phyloP scores from a whole-genome alignment of 2,888 invertebrate genomes.

The Blomia tropicalis region DNA sequence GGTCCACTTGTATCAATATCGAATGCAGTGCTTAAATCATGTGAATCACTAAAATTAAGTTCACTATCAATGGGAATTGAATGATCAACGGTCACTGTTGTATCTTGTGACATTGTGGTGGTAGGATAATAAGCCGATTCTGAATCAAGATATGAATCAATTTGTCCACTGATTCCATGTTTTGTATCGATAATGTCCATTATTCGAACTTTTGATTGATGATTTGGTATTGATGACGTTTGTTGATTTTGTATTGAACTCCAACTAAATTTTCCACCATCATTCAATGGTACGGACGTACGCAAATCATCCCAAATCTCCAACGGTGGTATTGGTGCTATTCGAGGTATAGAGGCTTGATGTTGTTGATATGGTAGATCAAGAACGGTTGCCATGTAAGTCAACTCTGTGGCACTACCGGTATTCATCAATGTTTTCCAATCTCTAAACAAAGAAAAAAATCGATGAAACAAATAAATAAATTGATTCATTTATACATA shows the following conservation, averaged over 20 bases:
- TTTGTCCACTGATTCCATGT: neutral
- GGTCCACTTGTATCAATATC: conserved; percentile 33
- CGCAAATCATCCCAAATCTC: neutral
- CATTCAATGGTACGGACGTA: too few species aligned
- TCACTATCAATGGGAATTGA: neutral
- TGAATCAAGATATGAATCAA: neutral
- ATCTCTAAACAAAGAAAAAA: neutral
- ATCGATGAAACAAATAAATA: too few species aligned
- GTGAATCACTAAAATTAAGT: neutral
- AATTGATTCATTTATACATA: too few species aligned
- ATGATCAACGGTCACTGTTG: neutral
- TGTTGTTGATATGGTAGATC: neutral
- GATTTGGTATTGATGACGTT: neutral
- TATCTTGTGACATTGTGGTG: neutral
- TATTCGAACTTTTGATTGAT: neutral
- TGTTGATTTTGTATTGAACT: neutral
- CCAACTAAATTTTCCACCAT: neutral
- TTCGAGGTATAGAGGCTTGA: neutral
- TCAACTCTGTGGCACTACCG: neutral
- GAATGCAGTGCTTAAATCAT: neutral
- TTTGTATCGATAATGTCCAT: conserved; percentile 1
- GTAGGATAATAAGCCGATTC: neutral
- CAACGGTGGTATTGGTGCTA: neutral
- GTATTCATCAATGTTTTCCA: neutral
- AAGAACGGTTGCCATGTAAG: neutral